phyloP scores from a whole-genome alignment of 2,888 invertebrate species.

The Cephus rjabovi region DNA sequence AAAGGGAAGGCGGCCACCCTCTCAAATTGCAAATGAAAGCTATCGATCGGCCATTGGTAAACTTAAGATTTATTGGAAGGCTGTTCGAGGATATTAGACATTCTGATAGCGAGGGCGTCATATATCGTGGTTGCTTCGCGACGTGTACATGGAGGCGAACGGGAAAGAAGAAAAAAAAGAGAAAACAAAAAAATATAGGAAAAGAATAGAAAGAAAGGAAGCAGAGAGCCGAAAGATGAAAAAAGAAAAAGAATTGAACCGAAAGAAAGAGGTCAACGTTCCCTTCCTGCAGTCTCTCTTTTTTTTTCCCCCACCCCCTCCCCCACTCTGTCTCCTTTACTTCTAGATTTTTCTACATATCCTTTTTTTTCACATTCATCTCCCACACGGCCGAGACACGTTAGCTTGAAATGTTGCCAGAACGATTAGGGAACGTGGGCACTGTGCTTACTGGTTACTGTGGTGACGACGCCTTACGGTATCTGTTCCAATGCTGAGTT shows the following conservation, averaged over 20 bases:
- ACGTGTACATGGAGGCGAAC: background rate
- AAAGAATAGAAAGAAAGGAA: background rate
- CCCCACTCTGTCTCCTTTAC: background rate
- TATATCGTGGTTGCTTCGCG: background rate
- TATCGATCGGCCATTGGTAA: background rate
- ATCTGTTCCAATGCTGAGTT: background rate
- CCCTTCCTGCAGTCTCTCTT: background rate
- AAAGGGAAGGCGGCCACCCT: background rate
- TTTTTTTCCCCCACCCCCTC: background rate
- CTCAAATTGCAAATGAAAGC: background rate
- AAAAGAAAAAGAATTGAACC: background rate
- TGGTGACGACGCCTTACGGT: background rate
- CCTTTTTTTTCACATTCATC: background rate
- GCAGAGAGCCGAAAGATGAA: background rate
- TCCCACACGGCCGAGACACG: background rate
- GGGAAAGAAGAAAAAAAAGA: background rate
- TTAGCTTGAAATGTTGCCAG: constrained; percentile 46
- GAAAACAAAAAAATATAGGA: background rate
- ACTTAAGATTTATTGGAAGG: background rate
- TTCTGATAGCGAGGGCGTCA: background rate
- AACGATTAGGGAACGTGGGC: constrained; percentile 34
- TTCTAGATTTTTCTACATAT: background rate
- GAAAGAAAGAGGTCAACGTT: background rate
- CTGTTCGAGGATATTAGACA: background rate
- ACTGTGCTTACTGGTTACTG: background rate